These are phyloP conservation scores for Papilio gigon DNA, from an alignment of 2,888 invertebrate species.

Conservation along the genomic window DNA sequence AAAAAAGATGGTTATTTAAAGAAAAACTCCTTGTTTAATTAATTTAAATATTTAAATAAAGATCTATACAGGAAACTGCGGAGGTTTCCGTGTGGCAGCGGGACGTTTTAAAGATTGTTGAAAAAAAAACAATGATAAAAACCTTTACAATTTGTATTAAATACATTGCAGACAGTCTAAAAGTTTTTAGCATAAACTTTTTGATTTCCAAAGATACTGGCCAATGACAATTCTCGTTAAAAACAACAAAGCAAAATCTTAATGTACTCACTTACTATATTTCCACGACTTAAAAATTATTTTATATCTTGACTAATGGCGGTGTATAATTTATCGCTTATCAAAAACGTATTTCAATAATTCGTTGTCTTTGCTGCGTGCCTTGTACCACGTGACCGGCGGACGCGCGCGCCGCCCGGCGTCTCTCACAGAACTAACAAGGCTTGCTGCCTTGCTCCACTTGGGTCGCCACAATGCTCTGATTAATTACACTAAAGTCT, in stretches of 20 bases:
- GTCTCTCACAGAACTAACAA: slow-evolving; percentile 10
- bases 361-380: not conserved
- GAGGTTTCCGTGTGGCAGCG: not conserved
- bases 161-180: not conserved
- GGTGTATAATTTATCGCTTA: slow-evolving; percentile 17
- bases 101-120: not conserved
- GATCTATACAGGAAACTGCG: not conserved
- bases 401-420: slow-evolving; percentile 10
- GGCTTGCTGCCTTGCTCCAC: not conserved
- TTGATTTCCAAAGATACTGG: not conserved
- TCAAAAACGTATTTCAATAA: not conserved
- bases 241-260: not conserved
- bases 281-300: not conserved
- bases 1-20: not conserved
- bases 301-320: not conserved
- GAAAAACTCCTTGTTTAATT: not conserved
- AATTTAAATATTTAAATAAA: not conserved
- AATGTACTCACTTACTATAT: slow-evolving; percentile 12
- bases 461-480: not conserved
- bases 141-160: too few species aligned
- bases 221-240: not conserved
- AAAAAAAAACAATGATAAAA: too few species aligned
- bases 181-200: not conserved
- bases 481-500: slow-evolving; percentile 2
- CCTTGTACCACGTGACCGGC: slow-evolving; percentile 17